Conservation (phyloP, 2,113 vertebrate species). For the Larimichthys crocea region DNA sequence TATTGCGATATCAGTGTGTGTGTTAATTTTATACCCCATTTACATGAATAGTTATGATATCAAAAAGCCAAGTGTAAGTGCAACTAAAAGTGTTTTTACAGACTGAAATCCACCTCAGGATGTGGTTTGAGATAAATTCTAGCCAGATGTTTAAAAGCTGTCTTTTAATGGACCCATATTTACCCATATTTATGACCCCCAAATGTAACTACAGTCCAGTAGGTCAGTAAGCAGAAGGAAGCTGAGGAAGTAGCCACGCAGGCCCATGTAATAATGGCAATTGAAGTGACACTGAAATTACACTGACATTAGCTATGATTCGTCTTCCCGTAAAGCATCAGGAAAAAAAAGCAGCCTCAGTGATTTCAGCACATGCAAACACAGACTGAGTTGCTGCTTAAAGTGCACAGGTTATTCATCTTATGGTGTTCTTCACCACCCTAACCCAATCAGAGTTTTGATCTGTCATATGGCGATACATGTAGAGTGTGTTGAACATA, state of each 20-base stretch:
- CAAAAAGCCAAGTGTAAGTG: neutral
- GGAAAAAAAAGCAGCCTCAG: too few species aligned
- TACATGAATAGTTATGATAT: neutral
- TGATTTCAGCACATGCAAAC: neutral
- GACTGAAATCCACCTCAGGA: neutral
- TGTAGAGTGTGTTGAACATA: too few species aligned
- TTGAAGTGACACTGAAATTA: neutral
- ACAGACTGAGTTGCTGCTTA: neutral
- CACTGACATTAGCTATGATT: neutral
- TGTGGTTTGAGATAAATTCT: neutral
- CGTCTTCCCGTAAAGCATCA: neutral
- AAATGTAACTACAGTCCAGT: neutral
- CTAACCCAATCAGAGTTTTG: neutral
- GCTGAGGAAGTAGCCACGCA: neutral
- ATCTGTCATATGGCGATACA: neutral
- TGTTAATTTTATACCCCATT: neutral
- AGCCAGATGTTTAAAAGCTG: neutral
- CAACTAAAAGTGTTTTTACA: neutral
- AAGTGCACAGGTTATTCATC: too few species aligned
- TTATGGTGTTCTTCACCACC: too few species aligned
- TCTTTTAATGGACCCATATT: neutral
- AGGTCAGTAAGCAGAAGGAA: neutral
- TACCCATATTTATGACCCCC: neutral
- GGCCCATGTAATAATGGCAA: neutral
- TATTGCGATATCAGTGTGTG: neutral